Percentiles rank a stretch among this genome's conserved stretches.
These are phyloP conservation scores for Erethizon dorsatum DNA, from an alignment of 2,797 vertebrate genomes.

Conservation along the genomic window DNA sequence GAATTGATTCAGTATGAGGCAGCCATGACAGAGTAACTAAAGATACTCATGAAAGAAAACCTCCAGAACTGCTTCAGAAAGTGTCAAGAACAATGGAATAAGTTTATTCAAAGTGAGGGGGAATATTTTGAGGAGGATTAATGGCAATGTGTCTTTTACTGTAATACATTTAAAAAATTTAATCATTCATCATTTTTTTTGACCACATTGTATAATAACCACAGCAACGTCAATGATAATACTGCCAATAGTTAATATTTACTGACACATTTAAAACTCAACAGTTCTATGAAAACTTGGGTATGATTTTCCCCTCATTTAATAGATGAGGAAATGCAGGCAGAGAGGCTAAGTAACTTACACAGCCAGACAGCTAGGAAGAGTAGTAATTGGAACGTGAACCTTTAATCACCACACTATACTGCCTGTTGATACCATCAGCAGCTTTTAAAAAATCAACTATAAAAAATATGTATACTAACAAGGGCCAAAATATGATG, in stretches of 20 bases:
- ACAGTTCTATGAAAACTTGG: background rate
- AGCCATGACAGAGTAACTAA: background rate
- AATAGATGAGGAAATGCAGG: background rate
- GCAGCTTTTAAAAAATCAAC: background rate
- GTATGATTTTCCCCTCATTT: background rate
- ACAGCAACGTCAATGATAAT: background rate
- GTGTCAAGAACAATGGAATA: background rate
- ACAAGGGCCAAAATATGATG: background rate
- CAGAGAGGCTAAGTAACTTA: background rate
- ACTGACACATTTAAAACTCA: background rate
- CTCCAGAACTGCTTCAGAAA: background rate
- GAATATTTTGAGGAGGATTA: background rate
- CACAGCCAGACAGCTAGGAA: background rate
- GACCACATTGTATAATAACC: background rate
- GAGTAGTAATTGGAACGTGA: background rate
- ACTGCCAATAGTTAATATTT: background rate
- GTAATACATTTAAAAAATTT: background rate
- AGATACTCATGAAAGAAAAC: background rate
- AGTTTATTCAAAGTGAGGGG: background rate
- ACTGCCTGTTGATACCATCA: background rate
- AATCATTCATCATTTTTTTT: background rate
- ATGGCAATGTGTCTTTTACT: background rate
- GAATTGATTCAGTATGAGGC: background rate
- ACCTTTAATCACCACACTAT: background rate
- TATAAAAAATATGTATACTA: background rate